Conservation (phyloP, 2,113 vertebrate species). For the Chaenocephalus aceratus region DNA sequence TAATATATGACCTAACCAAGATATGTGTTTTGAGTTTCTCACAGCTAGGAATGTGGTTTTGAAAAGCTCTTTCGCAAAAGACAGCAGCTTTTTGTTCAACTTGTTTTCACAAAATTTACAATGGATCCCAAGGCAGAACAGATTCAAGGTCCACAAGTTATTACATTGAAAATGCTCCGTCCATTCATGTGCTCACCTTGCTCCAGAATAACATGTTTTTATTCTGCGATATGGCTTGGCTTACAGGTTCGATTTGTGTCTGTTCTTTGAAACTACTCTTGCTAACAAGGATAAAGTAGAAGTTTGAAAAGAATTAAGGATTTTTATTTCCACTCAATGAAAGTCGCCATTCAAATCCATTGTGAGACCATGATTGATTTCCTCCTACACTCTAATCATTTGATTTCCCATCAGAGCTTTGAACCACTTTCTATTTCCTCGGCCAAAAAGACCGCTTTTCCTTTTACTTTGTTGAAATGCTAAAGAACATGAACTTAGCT, state of each 20-base stretch:
- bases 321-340: neutral
- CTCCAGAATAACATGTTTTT: neutral
- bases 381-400: no score
- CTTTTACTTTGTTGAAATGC: no score
- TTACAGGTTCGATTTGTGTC: neutral
- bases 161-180: neutral
- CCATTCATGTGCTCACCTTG: neutral
- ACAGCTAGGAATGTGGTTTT: neutral
- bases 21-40: no score
- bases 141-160: neutral
- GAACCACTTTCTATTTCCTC: no score
- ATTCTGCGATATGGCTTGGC: neutral
- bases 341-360: slow-evolving; percentile 1
- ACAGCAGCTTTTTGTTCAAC: no score
- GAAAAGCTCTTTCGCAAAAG: neutral
- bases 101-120: neutral
- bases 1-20: no score
- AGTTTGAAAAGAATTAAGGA: no score
- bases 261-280: neutral
- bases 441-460: neutral
- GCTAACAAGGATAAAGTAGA: neutral
- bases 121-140: neutral
- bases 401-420: no score
- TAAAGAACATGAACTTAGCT: no score
- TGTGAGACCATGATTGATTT: neutral